Percentiles rank a stretch among this genome's conserved stretches.
Evolutionary conservation across 2,113 vertebrate species (phyloP).

Genomic region (Macquaria ambigua): DNA sequence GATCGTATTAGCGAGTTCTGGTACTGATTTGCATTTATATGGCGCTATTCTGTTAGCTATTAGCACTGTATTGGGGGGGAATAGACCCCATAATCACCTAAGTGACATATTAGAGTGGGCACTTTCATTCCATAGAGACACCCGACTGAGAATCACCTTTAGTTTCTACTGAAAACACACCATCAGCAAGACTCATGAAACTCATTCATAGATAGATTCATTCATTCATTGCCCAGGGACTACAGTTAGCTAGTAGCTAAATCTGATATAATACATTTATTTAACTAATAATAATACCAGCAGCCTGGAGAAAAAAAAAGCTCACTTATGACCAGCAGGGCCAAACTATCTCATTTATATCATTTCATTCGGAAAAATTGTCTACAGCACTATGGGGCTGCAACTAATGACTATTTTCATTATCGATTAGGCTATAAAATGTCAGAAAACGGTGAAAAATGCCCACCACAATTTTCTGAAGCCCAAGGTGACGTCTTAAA

Average conservation of each 20-base stretch:
- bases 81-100: conserved; percentile 56
- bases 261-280: no score
- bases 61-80: conserved; percentile 49
- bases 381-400: neutral
- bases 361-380: neutral
- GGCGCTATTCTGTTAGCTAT: conserved; percentile 64
- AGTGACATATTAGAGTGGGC: conserved; percentile 57
- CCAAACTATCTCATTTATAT: neutral
- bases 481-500: neutral
- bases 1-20: conserved; percentile 41
- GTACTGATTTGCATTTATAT: conserved; percentile 74
- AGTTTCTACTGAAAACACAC: conserved; percentile 39
- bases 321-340: neutral
- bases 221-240: no score
- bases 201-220: neutral
- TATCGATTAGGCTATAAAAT: neutral
- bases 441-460: conserved; percentile 16
- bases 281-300: neutral
- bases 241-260: no score
- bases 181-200: conserved; percentile 4
- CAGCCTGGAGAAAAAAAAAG: neutral
- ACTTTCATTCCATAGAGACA: conserved; percentile 53
- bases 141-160: conserved; percentile 47
- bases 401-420: neutral
- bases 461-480: neutral